phyloP scores from a whole-genome alignment of 2,888 invertebrate genomes.

The Peribatodes rhomboidaria region DNA sequence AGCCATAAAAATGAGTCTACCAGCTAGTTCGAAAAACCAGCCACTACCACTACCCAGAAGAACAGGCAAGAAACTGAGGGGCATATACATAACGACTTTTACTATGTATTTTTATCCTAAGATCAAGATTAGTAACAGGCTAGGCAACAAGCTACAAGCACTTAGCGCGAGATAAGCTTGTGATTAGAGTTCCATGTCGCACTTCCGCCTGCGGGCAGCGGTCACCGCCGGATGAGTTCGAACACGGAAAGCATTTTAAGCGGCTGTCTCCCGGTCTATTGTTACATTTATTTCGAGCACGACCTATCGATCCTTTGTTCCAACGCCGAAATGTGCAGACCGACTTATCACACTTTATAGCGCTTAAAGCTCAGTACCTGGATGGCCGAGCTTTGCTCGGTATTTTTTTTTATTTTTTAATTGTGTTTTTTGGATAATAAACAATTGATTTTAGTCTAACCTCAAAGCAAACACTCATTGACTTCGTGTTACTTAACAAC shows the following conservation, averaged over 20 bases:
- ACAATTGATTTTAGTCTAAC: too few relatives aligned
- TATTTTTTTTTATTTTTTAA: too few relatives aligned
- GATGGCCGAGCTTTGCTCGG: too few relatives aligned
- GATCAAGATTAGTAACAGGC: not conserved
- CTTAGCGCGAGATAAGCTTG: conserved; percentile 66
- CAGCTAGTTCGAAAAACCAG: too few relatives aligned
- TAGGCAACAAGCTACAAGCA: conserved; percentile 50
- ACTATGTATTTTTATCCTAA: conserved; percentile 7
- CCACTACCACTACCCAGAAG: too few relatives aligned
- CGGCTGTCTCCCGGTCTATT: conserved; percentile 63
- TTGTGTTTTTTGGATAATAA: too few relatives aligned
- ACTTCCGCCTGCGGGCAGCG: conserved; percentile 71
- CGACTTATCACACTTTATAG: conserved; percentile 39
- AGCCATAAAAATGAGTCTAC: too few relatives aligned
- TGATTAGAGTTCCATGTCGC: conserved; percentile 74
- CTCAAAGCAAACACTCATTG: too few relatives aligned
- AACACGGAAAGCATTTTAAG: conserved; percentile 86
- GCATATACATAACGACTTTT: not conserved
- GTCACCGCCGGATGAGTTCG: conserved; percentile 74
- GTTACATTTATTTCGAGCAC: conserved; percentile 78
- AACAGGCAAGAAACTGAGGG: too few relatives aligned
- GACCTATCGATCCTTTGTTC: conserved; percentile 70
- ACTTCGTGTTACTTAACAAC: too few relatives aligned
- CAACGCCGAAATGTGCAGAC: conserved; percentile 34
- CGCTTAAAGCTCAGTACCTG: conserved; percentile 21